Percentiles rank a stretch among this genome's conserved stretches.
phyloP scores from a whole-genome alignment of 2,113 vertebrate genomes.

The Miniopterus natalensis region DNA sequence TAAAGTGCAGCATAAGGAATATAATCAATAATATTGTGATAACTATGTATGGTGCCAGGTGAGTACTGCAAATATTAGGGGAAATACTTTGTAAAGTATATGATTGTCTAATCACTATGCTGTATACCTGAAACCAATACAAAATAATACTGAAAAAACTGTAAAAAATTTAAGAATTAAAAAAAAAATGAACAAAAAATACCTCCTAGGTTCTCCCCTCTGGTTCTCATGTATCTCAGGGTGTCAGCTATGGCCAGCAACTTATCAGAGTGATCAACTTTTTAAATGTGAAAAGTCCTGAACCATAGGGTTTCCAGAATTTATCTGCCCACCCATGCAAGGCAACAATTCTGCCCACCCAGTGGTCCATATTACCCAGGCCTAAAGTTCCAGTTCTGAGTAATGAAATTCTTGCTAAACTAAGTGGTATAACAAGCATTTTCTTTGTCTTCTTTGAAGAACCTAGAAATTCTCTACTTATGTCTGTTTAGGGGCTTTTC shows the following conservation, averaged over 20 bases:
- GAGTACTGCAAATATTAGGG: neutral
- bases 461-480: constrained; percentile 33
- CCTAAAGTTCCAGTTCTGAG: neutral
- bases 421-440: neutral
- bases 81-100: neutral
- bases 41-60: neutral
- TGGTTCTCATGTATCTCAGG: neutral
- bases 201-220: neutral
- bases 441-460: constrained; percentile 33
- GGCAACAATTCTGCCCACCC: neutral
- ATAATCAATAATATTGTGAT: neutral
- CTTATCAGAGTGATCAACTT: neutral
- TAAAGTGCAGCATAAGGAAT: neutral
- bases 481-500: neutral
- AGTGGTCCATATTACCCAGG: neutral
- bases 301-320: neutral
- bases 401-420: neutral
- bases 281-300: neutral
- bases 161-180: neutral
- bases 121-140: neutral
- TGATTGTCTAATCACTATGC: neutral
- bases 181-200: neutral
- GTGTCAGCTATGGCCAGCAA: neutral
- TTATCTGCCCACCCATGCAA: neutral
- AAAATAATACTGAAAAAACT: neutral